Base-by-base conservation (phyloP, 2,113 vertebrate genomes). In the Colius striatus region DNA sequence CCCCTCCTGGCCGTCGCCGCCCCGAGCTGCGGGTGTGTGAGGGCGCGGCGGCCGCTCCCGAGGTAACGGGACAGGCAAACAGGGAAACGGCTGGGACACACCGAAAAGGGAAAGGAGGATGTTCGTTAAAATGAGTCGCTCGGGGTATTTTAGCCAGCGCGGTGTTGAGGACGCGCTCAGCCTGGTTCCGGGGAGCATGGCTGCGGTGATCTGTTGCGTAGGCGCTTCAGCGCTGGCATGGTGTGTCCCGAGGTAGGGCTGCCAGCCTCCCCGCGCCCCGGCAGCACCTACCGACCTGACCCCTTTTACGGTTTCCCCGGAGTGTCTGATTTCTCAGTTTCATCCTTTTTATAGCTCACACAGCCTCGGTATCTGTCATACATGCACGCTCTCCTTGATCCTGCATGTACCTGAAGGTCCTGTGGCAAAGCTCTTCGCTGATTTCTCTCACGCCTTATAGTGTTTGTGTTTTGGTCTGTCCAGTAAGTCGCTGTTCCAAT, bases 1-100 rank as follows among this genome's bases (percentile, higher is more conserved):
- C 50, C 6, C 27, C 13, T 4, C 12, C 9, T 16, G 11, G 11
- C 7, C 2, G 17, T 2, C 7, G 7, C 16, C 8, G 26, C 34
- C 13, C 20, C 6, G 10, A 18, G 5, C 16, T 0, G 2, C 1
- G 34, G 26, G 8, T 26, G 38, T 4, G 16, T 3, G 41, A 9
- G 29, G 29, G 11, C 9, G 29, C 10, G 10, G 16, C 3, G 5
- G 2, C 21, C 20, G 36, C 1, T 3, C 5, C 10, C 3, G 30
- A 10, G 53, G 47, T 5, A 13, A 9, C 8, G 12, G 62, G 2
- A 2, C 3, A 0, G 27, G 4, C 11, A 16, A 23, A 29, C 18
- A 2, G 38, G 14, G 67, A 26, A 51, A 27, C 9, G 4, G 1
- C 16, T 29, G 45, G 34, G 38, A 48, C 50, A 13, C 48, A 0